Base-by-base conservation (phyloP, 2,888 invertebrate genomes). In the Drosophila paranaensis region DNA sequence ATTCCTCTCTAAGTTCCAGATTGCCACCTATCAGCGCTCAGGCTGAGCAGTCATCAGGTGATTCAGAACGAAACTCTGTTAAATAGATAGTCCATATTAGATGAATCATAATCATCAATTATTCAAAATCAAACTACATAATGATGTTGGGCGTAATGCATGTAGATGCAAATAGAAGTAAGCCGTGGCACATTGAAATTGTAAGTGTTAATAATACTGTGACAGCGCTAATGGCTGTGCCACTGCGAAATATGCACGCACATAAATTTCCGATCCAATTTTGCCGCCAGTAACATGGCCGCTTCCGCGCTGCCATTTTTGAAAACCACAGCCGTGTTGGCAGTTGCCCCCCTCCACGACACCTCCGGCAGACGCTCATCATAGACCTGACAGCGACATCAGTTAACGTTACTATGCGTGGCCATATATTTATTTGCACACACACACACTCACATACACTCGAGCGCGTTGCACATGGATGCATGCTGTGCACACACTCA, bases 201-300 rank as follows among this genome's bases (percentile, higher is more conserved):
- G 42, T 42, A 61, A 51, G 77, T 80, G 77, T 60, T 76, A 77
- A 77, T 62, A 53, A 33, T 55, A 50, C 20, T 30, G 48, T 50
- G 48, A 48, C 25, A 43, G 42, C 43, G 16, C n/a, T 58, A 71
- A 65, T 76, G 77, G 50, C 50, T 57, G 57, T 69, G 74, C 60
- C 57, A 61, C 69, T 63, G 72, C 76, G 74, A 90, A 73, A 79
- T 79, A 80, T 90, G 73, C 63, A 75, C 70, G 61, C 67, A 63
- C 77, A 88, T 90, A 76, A 70, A 84, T 85, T 77, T 62, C 56
- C 54, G 42, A 72, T 82, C 77, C 82, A 85, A 88, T 85, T 77
- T 79, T 16, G 57, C 60, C 65, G 70, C 40, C 67, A 60, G 65
- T 42, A 42, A 61, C 55, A 74, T 67, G 71, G 72, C 53, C 60